A percentile compares a stretch with the other conserved stretches of the same genome.
These are phyloP conservation scores for Bubo scandiacus DNA, from an alignment of 2,113 vertebrate genomes.

Conservation along the genomic window DNA sequence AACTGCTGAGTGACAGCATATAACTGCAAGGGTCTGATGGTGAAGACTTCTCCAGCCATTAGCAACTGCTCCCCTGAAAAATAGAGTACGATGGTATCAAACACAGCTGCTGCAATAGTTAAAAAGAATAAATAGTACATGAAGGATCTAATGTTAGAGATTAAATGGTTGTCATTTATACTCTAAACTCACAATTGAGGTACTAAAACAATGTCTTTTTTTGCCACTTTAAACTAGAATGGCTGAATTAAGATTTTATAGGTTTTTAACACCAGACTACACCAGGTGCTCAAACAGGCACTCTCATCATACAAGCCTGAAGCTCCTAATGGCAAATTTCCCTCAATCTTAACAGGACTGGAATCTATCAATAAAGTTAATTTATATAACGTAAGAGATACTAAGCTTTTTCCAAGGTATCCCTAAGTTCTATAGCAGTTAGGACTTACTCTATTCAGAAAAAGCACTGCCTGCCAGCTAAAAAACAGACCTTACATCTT, in stretches of 20 bases:
- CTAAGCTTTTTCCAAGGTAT: background rate
- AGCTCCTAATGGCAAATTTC: background rate
- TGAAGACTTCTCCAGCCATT: constrained; percentile 89
- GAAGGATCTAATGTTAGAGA: background rate
- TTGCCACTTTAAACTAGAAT: background rate
- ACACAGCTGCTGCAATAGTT: background rate
- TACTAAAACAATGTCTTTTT: background rate
- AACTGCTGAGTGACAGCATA: constrained; percentile 91
- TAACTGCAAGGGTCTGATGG: constrained; percentile 89
- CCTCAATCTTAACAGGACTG: background rate
- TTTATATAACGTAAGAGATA: background rate
- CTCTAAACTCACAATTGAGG: background rate
- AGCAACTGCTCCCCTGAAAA: constrained; percentile 91
- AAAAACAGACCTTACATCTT: background rate
- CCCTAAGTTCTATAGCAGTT: background rate
- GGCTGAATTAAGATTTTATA: background rate
- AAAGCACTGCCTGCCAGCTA: background rate
- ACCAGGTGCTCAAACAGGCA: background rate
- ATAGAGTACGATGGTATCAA: background rate
- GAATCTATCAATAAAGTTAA: background rate
- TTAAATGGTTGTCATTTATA: background rate
- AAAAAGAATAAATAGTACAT: background rate
- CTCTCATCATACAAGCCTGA: background rate
- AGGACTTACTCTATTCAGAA: background rate
- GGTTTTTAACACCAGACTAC: background rate